phyloP scores from a whole-genome alignment of 2,113 vertebrate species.

The Entosphenus tridentatus region DNA sequence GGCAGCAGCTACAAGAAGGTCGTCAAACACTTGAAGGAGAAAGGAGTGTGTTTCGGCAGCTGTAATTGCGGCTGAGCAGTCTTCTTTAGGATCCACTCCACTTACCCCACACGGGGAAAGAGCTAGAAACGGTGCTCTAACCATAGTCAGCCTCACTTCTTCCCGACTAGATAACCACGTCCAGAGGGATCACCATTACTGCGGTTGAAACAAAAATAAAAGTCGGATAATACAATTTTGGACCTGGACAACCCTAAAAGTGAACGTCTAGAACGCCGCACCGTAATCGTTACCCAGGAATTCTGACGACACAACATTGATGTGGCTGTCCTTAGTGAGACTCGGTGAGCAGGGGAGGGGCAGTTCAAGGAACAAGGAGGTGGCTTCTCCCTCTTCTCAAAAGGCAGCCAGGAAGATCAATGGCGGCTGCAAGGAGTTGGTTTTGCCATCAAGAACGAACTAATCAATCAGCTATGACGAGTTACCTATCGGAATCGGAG shows the following conservation, averaged over 20 bases:
- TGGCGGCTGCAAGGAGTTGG: background rate
- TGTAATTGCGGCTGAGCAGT: background rate
- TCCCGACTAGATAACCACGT: background rate
- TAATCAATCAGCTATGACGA: background rate
- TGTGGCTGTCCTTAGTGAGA: slow-evolving; percentile 4
- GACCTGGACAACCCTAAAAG: background rate
- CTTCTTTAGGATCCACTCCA: slow-evolving; percentile 1
- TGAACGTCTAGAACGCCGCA: background rate
- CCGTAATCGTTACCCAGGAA: background rate
- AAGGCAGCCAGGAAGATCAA: slow-evolving; percentile 8
- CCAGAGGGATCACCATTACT: slow-evolving; percentile 5
- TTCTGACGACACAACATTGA: background rate
- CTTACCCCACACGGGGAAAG: background rate
- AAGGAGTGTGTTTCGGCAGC: background rate
- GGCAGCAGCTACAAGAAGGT: background rate
- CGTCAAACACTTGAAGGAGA: background rate
- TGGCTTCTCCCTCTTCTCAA: background rate
- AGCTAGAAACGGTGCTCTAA: background rate
- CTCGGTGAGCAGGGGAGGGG: background rate
- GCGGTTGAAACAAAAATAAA: slow-evolving; percentile 2
- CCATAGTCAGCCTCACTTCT: background rate
- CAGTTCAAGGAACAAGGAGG: slow-evolving; percentile 6
- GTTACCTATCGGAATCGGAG: background rate
- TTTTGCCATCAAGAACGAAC: slow-evolving; percentile 8
- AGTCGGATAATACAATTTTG: background rate